These are phyloP conservation scores for Ceratina australensis DNA, from an alignment of 1,140 invertebrate species.

Conservation along the genomic window DNA sequence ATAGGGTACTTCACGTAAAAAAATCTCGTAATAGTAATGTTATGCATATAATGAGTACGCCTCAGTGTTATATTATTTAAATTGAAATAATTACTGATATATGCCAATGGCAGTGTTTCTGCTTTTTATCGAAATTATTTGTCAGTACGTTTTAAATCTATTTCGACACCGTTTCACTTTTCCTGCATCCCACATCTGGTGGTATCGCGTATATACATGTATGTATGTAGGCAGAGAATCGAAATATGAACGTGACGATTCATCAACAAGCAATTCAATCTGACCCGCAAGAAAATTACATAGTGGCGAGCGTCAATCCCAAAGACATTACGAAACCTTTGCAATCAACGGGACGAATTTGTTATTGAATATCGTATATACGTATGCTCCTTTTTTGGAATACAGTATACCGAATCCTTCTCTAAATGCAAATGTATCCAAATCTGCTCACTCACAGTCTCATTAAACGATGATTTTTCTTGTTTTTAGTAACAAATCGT, in stretches of 20 bases:
- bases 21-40: no score
- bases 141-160: background rate
- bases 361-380: background rate
- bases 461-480: no score
- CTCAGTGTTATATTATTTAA: no score
- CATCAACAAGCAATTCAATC: background rate
- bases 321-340: constrained; percentile 1
- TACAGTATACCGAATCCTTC: background rate
- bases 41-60: no score
- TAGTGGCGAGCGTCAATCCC: background rate
- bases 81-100: no score
- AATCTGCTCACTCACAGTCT: no score
- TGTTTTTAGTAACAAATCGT: no score
- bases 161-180: background rate
- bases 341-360: background rate
- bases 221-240: background rate
- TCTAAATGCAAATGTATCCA: no score
- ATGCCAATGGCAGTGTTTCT: no score
- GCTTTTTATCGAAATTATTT: background rate
- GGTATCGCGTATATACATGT: background rate
- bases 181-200: background rate
- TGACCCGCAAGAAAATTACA: background rate
- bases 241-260: background rate
- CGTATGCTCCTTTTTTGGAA: constrained; percentile 7
- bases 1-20: no score